phyloP scores from a whole-genome alignment of 53 echinoderm and acorn worm species.

The Stichopus horrens region DNA sequence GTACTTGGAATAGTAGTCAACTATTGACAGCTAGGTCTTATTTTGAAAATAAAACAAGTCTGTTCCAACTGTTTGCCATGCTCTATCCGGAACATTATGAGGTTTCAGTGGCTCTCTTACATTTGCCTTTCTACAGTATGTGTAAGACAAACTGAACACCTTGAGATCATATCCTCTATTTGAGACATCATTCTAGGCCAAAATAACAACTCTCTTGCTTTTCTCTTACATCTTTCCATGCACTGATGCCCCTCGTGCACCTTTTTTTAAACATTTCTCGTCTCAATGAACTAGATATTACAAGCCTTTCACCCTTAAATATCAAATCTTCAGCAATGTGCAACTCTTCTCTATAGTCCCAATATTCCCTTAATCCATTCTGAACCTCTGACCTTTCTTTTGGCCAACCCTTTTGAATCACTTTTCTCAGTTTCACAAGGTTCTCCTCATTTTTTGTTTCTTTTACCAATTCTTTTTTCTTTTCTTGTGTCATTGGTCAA shows the following conservation, averaged over 20 bases:
- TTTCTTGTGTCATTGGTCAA: constrained; percentile 27
- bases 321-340: constrained; percentile 40
- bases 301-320: constrained; percentile 50
- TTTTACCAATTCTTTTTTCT: constrained; percentile 17
- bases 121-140: too few species aligned
- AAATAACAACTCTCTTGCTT: too few species aligned
- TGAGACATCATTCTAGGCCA: too few species aligned
- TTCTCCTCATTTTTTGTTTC: constrained; percentile 48
- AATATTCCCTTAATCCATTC: constrained; percentile 37
- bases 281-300: constrained; percentile 33
- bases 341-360: constrained; percentile 43
- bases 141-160: too few species aligned
- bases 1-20: constrained; percentile 41
- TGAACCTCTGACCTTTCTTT: constrained; percentile 32
- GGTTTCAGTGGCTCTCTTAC: constrained; percentile 36
- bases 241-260: constrained; percentile 48
- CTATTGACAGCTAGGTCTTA: constrained; percentile 33
- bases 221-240: constrained; percentile 44
- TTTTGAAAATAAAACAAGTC: constrained; percentile 34
- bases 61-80: constrained; percentile 50
- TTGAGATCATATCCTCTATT: too few species aligned
- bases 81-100: constrained; percentile 47
- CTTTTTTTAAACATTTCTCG: constrained; percentile 33
- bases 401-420: constrained; percentile 34
- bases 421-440: constrained; percentile 40